Evolutionary conservation across 2,888 invertebrate species (phyloP), one percentile per base, ranked within the genome.

Genomic region (Cacoxenus indagator): DNA sequence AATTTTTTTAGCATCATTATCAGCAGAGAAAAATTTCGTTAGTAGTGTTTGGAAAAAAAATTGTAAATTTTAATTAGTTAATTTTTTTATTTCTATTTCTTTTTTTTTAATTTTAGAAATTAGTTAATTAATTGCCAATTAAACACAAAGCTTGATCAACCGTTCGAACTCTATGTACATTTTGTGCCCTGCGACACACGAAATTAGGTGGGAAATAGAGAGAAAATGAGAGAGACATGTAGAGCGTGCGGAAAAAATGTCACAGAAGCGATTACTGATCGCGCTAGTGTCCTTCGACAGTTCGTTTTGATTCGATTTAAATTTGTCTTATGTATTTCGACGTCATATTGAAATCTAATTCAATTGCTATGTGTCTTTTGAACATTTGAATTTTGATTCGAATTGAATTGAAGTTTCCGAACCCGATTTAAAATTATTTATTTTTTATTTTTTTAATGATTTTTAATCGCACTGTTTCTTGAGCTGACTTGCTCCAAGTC

Each of bases 1-100:
- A 57, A 27, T 17, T 1, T 17, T 48, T 48, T 48, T 2, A 4
- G 24, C 37, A 48, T 62, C 61, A 45, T 37, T 72, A 73, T 62
- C 55, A 45, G 55, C 22, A 64, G 27, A 67, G 17, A 51, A 57
- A 57, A 26, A n/a, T 43, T 24, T 59, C 27, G 24, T 65, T 48
- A 26, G 48, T 48, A 26, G 51, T 61, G 9, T 57, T 57, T 66
- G 27, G 55, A 64, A 37, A 67, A 45, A 55, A 65, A 54, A n/a
- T n/a, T n/a, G 26, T 67, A 51, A 61, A 59, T 37, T 37, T 37
- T 37, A n/a, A n/a, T n/a, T 43, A 3, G 45, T 51, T 19, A 22
- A 8, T 1, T 37, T 69, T 66, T 67, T 45, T 43, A 9, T 6
- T 4, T 17, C 4, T 48, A 19, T 43, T 45, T 8, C 14, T 9